Percentiles rank a stretch among this genome's conserved stretches.
Conservation (phyloP, 1,140 invertebrate genomes). For the Pseudomyrmex dendroicus region DNA sequence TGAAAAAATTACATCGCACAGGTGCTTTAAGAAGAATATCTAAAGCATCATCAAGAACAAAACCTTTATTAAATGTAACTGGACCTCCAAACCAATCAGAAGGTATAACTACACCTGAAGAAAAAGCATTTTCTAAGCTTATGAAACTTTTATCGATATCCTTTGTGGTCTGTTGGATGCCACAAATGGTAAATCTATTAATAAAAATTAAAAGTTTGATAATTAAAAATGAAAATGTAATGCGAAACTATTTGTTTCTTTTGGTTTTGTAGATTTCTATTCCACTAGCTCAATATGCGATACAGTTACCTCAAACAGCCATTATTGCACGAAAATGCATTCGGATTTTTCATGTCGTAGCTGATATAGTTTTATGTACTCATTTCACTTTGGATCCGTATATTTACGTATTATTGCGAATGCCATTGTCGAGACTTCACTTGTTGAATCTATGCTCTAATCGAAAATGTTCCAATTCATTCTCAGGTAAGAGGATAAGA, state of each 20-base stretch:
- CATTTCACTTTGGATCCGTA: slow-evolving; percentile 94
- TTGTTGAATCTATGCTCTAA: slow-evolving; percentile 81
- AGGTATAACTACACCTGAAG: slow-evolving; percentile 89
- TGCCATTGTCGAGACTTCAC: slow-evolving; percentile 79
- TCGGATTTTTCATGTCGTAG: slow-evolving; percentile 85
- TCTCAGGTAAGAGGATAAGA: slow-evolving; percentile 73
- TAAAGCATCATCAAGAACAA: slow-evolving; percentile 78
- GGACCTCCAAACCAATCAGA: slow-evolving; percentile 73
- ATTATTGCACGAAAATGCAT: slow-evolving; percentile 73
- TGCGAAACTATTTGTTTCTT: neutral
- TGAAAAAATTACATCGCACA: slow-evolving; percentile 87
- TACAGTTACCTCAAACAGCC: slow-evolving; percentile 69
- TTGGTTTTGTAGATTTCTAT: slow-evolving; percentile 87
- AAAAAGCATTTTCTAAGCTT: slow-evolving; percentile 92
- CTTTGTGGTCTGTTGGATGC: slow-evolving; percentile 94
- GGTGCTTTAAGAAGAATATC: slow-evolving; percentile 81
- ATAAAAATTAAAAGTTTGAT: too few species aligned
- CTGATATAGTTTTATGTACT: slow-evolving; percentile 91
- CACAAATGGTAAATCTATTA: slow-evolving; percentile 90
- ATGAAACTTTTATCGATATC: slow-evolving; percentile 93
- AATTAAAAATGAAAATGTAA: too few species aligned
- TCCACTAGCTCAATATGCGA: slow-evolving; percentile 86
- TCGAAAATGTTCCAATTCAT: slow-evolving; percentile 79
- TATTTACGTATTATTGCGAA: slow-evolving; percentile 91
- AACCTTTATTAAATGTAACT: slow-evolving; percentile 77